A percentile compares a stretch with the other conserved stretches of the same genome.
These are phyloP conservation scores for Tinea pellionella DNA, from an alignment of 2,888 invertebrate genomes.

Conservation along the genomic window DNA sequence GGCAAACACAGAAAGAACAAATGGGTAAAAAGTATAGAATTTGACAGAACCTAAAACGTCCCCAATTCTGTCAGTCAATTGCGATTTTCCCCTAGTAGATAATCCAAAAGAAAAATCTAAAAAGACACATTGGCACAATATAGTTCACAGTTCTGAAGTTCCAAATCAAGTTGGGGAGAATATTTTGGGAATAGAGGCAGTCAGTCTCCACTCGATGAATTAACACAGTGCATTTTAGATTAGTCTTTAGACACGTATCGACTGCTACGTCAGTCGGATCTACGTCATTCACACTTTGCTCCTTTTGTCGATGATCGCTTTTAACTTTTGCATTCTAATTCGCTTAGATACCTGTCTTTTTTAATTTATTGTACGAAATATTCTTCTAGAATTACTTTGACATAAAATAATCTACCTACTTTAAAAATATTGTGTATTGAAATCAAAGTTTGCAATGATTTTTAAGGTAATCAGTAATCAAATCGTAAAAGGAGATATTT, in stretches of 20 bases:
- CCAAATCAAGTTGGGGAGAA: not conserved
- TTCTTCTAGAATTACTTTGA: too few relatives aligned
- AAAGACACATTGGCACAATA: not conserved
- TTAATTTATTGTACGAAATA: too few relatives aligned
- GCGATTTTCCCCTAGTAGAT: not conserved
- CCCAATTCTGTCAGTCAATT: not conserved
- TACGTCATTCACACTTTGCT: not conserved
- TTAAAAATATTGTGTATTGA: not conserved
- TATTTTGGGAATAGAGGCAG: not conserved
- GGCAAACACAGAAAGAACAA: not conserved
- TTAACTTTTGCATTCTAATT: not conserved
- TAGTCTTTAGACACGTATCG: not conserved
- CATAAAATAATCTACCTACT: too few relatives aligned
- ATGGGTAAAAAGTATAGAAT: not conserved
- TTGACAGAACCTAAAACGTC: not conserved
- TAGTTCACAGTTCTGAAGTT: not conserved
- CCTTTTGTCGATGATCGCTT: not conserved
- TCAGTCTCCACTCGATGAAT: not conserved
- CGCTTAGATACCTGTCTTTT: not conserved
- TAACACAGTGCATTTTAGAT: not conserved
- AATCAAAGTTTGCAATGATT: constrained; percentile 3
- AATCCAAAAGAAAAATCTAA: not conserved
- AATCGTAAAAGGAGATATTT: not conserved
- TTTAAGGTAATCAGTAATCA: not conserved
- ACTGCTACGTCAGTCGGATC: not conserved